phyloP scores from a whole-genome alignment of 2,888 invertebrate species.

The Eupithecia subumbrata region DNA sequence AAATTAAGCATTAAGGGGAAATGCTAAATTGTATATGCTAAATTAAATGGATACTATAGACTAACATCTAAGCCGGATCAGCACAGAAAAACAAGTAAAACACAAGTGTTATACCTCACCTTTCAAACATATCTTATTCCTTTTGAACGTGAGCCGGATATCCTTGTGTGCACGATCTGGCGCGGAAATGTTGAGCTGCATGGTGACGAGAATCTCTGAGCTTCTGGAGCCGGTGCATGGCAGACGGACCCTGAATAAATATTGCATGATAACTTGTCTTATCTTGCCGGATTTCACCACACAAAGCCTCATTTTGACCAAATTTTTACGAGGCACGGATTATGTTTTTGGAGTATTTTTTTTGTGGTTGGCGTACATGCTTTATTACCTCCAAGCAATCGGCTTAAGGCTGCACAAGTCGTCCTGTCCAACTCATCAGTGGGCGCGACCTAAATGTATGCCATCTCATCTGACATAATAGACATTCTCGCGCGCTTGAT shows the following conservation, averaged over 20 bases:
- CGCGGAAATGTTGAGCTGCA: conserved; percentile 92
- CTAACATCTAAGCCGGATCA: background rate
- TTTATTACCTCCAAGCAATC: too few relatives aligned
- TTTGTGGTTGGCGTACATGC: too few relatives aligned
- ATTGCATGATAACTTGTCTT: background rate
- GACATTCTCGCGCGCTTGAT: too few relatives aligned
- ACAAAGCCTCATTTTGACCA: background rate
- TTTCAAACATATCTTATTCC: conserved; percentile 94
- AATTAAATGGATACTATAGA: background rate
- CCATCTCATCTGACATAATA: too few relatives aligned
- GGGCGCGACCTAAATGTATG: too few relatives aligned
- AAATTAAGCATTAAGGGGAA: too few relatives aligned
- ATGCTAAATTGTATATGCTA: background rate
- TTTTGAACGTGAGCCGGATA: conserved; percentile 89
- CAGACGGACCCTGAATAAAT: conserved; percentile 85
- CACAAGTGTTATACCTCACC: conserved; percentile 62
- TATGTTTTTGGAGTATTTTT: background rate
- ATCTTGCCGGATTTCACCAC: background rate
- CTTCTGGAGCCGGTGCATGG: conserved; percentile 92
- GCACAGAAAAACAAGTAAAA: background rate
- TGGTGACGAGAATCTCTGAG: conserved; percentile 91
- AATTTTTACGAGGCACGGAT: background rate
- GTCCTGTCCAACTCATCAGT: too few relatives aligned
- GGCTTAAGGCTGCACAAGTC: too few relatives aligned
- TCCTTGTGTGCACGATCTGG: conserved; percentile 88